Evolutionary conservation across 2,113 vertebrate genomes (phyloP).

Genomic region (Clarias gariepinus): DNA sequence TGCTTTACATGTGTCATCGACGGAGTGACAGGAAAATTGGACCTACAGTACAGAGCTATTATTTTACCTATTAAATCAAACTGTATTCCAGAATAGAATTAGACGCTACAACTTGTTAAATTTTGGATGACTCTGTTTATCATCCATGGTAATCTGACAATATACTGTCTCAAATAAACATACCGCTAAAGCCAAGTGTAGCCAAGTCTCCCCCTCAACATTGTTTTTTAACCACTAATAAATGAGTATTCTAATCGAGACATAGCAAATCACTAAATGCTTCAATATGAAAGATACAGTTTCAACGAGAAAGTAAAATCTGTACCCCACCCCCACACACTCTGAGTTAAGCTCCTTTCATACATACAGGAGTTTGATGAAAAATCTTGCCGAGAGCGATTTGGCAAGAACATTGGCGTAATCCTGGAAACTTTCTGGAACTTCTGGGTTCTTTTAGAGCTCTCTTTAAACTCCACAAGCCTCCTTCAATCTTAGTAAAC

Average conservation of each 20-base stretch:
- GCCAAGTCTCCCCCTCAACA: neutral
- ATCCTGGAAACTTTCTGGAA: too few species aligned
- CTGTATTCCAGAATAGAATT: neutral
- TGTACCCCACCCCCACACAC: neutral
- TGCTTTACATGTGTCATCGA: conserved; percentile 23
- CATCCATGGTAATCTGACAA: neutral
- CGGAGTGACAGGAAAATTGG: neutral
- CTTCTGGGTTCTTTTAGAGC: too few species aligned
- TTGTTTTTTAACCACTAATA: neutral
- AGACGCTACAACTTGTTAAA: neutral
- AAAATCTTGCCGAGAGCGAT: too few species aligned
- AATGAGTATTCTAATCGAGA: neutral
- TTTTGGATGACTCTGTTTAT: neutral
- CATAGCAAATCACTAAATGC: neutral
- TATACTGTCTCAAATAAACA: neutral
- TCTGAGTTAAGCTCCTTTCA: too few species aligned
- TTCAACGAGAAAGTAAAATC: neutral
- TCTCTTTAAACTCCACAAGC: too few species aligned
- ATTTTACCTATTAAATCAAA: conserved; percentile 5
- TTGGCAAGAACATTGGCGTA: too few species aligned
- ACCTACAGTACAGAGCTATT: neutral
- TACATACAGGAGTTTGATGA: too few species aligned
- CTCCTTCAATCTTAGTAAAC: too few species aligned
- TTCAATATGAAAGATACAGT: neutral
- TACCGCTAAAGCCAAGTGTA: neutral